Percentiles rank a stretch among this genome's conserved stretches.
Evolutionary conservation across 2,797 vertebrate genomes (phyloP).

Genomic region (Dendrocincla fuliginosa): DNA sequence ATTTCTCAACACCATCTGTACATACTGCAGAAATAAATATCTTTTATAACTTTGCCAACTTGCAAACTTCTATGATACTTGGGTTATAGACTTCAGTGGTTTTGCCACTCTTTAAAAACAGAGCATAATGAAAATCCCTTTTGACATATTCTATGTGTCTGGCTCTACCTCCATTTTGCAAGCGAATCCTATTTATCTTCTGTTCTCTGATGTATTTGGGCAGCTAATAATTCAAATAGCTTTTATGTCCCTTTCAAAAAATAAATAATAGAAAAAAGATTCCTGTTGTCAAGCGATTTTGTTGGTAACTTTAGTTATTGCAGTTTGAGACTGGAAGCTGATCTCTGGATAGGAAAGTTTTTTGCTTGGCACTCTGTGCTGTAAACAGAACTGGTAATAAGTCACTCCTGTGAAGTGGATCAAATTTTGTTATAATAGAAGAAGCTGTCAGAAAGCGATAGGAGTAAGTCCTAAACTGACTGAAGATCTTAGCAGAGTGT

Average conservation of each 20-base stretch:
- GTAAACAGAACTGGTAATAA: not conserved
- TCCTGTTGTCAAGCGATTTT: constrained; percentile 11
- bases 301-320: not conserved
- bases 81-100: constrained; percentile 49
- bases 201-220: constrained; percentile 45
- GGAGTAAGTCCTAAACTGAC: not conserved
- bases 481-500: not conserved
- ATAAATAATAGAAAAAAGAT: not conserved
- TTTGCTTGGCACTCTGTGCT: not conserved
- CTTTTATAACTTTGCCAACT: constrained; percentile 58
- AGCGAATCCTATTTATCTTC: constrained; percentile 45
- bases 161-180: constrained; percentile 21
- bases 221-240: constrained; percentile 57
- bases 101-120: constrained; percentile 44
- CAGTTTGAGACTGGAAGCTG: not conserved
- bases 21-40: constrained; percentile 47
- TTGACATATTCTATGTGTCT: not conserved
- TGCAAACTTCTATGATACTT: constrained; percentile 54
- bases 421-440: not conserved
- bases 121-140: not conserved
- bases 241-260: constrained; percentile 27
- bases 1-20: constrained; percentile 21
- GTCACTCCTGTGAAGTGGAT: not conserved
- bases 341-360: not conserved
- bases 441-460: not conserved